These are phyloP conservation scores for Cetoscarus ocellatus DNA, from an alignment of 2,797 vertebrate genomes.

Conservation along the genomic window DNA sequence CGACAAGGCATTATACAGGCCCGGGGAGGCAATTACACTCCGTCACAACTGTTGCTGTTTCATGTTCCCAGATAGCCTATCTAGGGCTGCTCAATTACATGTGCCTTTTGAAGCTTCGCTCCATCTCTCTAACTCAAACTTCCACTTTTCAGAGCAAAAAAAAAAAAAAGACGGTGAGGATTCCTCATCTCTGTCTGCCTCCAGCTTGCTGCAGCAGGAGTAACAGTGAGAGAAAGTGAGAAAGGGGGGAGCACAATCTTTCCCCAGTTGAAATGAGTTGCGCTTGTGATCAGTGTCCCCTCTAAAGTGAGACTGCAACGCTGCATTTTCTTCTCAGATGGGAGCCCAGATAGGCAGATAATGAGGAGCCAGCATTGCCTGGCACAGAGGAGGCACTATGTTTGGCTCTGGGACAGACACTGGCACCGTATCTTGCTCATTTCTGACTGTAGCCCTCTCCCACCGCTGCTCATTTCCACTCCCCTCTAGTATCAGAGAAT, in stretches of 20 bases:
- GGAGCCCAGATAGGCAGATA: conserved; percentile 78
- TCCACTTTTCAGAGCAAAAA: conserved; percentile 70
- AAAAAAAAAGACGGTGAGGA: conserved; percentile 48
- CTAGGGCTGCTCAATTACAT: conserved; percentile 82
- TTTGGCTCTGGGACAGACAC: conserved; percentile 67
- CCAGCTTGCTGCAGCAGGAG: conserved; percentile 44
- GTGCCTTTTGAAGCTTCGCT: conserved; percentile 80
- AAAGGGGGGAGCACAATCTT: conserved; percentile 41
- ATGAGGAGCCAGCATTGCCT: conserved; percentile 73
- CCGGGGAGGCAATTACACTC: conserved; percentile 82
- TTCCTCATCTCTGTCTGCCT: conserved; percentile 70
- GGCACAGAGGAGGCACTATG: conserved; percentile 66
- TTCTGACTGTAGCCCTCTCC: conserved; percentile 44
- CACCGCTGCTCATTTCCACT: conserved; percentile 52
- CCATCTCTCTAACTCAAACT: conserved; percentile 75
- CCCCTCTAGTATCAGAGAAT: conserved; percentile 39
- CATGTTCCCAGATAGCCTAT: conserved; percentile 84
- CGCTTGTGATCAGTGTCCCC: conserved; percentile 80
- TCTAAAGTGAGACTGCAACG: conserved; percentile 79
- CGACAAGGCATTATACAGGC: conserved; percentile 80
- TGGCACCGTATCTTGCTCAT: conserved; percentile 45
- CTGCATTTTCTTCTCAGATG: conserved; percentile 78
- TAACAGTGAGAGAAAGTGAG: conserved; percentile 24
- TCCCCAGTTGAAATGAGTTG: conserved; percentile 75
- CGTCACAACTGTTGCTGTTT: conserved; percentile 85